These are phyloP conservation scores for Gymnobelideus leadbeateri DNA, from an alignment of 2,113 vertebrate species.

Conservation along the genomic window DNA sequence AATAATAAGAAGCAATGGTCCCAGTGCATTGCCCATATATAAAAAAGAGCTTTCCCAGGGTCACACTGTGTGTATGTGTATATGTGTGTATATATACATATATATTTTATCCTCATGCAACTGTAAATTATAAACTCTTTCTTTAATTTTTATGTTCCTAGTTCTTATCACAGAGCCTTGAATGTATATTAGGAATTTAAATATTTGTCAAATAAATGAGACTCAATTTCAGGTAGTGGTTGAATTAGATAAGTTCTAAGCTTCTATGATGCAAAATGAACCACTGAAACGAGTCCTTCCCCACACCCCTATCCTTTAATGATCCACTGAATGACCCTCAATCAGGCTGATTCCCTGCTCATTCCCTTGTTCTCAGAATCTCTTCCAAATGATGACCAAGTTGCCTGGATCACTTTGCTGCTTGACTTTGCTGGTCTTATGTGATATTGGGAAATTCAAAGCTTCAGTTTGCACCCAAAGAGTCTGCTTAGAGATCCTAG, in stretches of 20 bases:
- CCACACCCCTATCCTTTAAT: background rate
- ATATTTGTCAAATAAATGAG: background rate
- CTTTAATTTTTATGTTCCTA: background rate
- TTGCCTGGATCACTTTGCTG: background rate
- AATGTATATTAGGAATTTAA: background rate
- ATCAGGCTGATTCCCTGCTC: background rate
- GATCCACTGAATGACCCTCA: background rate
- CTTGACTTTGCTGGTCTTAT: background rate
- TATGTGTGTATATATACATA: too few relatives aligned
- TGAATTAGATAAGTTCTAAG: background rate
- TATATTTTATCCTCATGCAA: background rate
- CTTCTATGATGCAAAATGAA: background rate
- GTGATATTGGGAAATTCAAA: background rate
- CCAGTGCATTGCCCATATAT: background rate
- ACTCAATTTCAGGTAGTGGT: background rate
- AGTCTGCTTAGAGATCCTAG: background rate
- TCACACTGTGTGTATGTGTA: too few relatives aligned
- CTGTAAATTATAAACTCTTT: background rate
- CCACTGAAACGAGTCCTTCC: background rate
- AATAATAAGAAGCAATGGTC: background rate
- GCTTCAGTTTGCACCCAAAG: background rate
- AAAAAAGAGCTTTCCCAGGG: too few relatives aligned
- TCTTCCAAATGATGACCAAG: background rate
- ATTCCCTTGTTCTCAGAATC: background rate
- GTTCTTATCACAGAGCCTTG: background rate